Percentiles rank a stretch among this genome's conserved stretches.
phyloP scores from a whole-genome alignment of 2,113 vertebrate genomes.

The Oreotrochilus melanogaster region DNA sequence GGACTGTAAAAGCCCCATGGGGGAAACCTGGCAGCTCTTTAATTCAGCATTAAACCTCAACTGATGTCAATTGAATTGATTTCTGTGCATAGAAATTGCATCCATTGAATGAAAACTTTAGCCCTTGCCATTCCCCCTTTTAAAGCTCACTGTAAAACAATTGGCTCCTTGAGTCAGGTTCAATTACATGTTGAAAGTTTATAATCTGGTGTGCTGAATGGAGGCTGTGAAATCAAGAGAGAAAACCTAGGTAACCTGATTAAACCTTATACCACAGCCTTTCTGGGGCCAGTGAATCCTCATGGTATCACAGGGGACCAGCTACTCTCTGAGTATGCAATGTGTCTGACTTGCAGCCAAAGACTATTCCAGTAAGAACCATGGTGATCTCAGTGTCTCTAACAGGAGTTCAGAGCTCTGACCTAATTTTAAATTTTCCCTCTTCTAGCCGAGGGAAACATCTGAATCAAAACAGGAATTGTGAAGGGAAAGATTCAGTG shows the following conservation, averaged over 20 bases:
- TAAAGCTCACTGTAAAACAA: constrained; percentile 65
- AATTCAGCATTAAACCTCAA: constrained; percentile 75
- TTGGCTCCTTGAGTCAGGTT: constrained; percentile 69
- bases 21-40: constrained; percentile 68
- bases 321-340: not conserved
- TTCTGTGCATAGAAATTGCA: constrained; percentile 62
- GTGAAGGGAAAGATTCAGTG: not conserved
- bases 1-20: constrained; percentile 69
- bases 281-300: constrained; percentile 39
- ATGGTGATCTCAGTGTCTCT: not conserved
- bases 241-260: constrained; percentile 70
- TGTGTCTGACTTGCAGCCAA: not conserved
- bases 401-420: not conserved
- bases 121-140: constrained; percentile 65
- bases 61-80: constrained; percentile 67
- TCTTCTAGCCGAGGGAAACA: not conserved
- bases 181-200: constrained; percentile 76
- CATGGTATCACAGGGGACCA: not conserved
- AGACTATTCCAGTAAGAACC: not conserved
- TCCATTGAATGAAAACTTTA: constrained; percentile 68
- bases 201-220: constrained; percentile 69
- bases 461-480: not conserved
- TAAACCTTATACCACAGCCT: not conserved
- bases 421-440: not conserved
- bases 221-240: constrained; percentile 74